These are phyloP conservation scores for Microcebus lehilahytsara DNA, from an alignment of 2,113 vertebrate species.

Conservation along the genomic window DNA sequence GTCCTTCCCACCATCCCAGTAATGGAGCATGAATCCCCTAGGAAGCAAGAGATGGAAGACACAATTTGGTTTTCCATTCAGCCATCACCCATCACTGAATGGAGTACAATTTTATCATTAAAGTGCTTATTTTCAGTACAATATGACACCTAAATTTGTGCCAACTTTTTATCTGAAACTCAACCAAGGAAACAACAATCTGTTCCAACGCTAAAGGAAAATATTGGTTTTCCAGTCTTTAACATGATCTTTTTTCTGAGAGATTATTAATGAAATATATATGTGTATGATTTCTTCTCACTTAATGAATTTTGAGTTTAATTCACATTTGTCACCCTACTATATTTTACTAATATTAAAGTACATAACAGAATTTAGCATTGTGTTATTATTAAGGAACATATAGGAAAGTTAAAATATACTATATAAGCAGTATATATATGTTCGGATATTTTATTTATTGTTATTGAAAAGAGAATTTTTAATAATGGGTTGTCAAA, in stretches of 20 bases:
- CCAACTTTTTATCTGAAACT: background rate
- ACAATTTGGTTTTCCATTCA: background rate
- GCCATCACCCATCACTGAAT: background rate
- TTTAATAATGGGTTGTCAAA: background rate
- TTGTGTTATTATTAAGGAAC: background rate
- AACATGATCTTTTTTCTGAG: conserved; percentile 3
- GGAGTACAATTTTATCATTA: background rate
- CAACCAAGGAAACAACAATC: background rate
- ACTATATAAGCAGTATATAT: background rate
- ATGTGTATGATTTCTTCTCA: background rate
- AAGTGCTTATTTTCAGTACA: background rate
- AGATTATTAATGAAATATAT: background rate
- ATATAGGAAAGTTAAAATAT: background rate
- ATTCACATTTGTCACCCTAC: background rate
- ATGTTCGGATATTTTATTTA: background rate
- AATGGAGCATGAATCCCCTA: background rate
- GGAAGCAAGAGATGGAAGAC: background rate
- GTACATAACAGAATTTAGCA: background rate
- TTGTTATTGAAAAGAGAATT: background rate
- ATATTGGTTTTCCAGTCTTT: background rate
- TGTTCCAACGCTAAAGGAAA: background rate
- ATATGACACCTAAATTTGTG: background rate
- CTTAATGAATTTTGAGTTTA: background rate
- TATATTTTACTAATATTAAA: conserved; percentile 30
- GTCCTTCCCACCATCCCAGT: background rate